Percentiles rank a stretch among this genome's conserved stretches.
phyloP scores from a whole-genome alignment of 2,888 invertebrate species.

The Melanotus villosus region DNA sequence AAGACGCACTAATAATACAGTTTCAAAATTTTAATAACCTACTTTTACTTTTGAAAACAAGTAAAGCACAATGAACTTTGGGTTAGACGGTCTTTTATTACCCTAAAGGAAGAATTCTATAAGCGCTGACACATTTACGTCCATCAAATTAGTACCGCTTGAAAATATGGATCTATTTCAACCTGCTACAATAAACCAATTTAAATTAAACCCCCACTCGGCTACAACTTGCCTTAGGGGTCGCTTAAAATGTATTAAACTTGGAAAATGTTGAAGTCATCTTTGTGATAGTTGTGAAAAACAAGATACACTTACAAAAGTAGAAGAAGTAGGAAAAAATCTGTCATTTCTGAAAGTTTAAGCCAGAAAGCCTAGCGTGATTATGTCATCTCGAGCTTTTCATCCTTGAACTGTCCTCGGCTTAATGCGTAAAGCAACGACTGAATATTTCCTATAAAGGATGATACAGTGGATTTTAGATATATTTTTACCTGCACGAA shows the following conservation, averaged over 20 bases:
- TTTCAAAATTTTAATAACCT: too few species aligned
- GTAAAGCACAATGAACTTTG: neutral
- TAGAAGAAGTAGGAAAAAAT: conserved; percentile 3
- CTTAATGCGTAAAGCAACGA: neutral
- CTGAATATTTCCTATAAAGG: too few species aligned
- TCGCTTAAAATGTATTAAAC: neutral
- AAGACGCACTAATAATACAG: too few species aligned
- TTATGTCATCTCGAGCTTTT: conserved; percentile 11
- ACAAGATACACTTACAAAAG: neutral
- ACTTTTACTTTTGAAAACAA: neutral
- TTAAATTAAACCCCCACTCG: too few species aligned
- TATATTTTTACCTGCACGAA: too few species aligned
- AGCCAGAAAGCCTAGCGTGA: neutral
- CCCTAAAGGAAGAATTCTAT: neutral
- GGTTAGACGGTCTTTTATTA: neutral
- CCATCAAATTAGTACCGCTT: neutral
- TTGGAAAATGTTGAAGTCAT: neutral
- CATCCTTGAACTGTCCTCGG: conserved; percentile 1
- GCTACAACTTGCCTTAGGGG: too few species aligned
- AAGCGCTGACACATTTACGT: neutral
- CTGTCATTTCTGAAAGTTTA: conserved; percentile 10
- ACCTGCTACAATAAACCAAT: too few species aligned
- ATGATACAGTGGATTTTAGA: too few species aligned
- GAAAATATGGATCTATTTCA: too few species aligned
- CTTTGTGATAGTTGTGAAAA: neutral